A percentile compares a stretch with the other conserved stretches of the same genome.
These are phyloP conservation scores for Sebastes itinus DNA, from an alignment of 2,797 vertebrate genomes.

Conservation along the genomic window DNA sequence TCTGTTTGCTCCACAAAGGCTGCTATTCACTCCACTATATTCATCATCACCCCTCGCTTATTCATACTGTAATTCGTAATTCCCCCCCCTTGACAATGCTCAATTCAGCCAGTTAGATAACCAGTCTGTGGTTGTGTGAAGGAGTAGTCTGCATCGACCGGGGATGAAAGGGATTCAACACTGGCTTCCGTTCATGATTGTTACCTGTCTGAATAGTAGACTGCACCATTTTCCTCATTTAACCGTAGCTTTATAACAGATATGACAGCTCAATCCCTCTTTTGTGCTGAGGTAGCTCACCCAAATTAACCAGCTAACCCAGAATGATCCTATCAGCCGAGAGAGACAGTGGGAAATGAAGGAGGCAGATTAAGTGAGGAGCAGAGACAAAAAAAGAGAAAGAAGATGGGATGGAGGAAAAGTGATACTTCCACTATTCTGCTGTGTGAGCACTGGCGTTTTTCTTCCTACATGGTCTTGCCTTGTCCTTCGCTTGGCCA, in stretches of 20 bases:
- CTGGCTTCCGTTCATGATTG: slow-evolving; percentile 37
- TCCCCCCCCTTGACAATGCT: slow-evolving; percentile 59
- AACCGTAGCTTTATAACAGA: slow-evolving; percentile 17
- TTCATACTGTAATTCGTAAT: slow-evolving; percentile 72
- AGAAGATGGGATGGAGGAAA: slow-evolving; percentile 23
- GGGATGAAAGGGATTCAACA: slow-evolving; percentile 29
- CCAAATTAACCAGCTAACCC: slow-evolving; percentile 40
- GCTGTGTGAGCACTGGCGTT: slow-evolving; percentile 39
- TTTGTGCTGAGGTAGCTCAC: slow-evolving; percentile 1
- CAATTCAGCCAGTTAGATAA: slow-evolving; percentile 70
- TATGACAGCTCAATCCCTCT: background rate
- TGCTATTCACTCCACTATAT: slow-evolving; percentile 66
- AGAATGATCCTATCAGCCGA: slow-evolving; percentile 37
- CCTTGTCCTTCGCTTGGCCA: slow-evolving; percentile 47
- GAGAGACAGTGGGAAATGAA: background rate
- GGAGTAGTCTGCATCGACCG: slow-evolving; percentile 27
- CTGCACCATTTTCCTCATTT: slow-evolving; percentile 21
- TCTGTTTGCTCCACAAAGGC: slow-evolving; percentile 69
- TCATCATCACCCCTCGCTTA: slow-evolving; percentile 68
- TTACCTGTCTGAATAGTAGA: slow-evolving; percentile 40
- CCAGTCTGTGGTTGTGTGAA: slow-evolving; percentile 50
- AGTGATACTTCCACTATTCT: slow-evolving; percentile 39
- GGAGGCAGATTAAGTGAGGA: slow-evolving; percentile 2
- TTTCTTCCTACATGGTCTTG: slow-evolving; percentile 27
- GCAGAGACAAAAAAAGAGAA: slow-evolving; percentile 13